Percentiles rank a stretch among this genome's conserved stretches.
phyloP scores from a whole-genome alignment of 1,140 invertebrate genomes.

The Macrobrachium nipponense region DNA sequence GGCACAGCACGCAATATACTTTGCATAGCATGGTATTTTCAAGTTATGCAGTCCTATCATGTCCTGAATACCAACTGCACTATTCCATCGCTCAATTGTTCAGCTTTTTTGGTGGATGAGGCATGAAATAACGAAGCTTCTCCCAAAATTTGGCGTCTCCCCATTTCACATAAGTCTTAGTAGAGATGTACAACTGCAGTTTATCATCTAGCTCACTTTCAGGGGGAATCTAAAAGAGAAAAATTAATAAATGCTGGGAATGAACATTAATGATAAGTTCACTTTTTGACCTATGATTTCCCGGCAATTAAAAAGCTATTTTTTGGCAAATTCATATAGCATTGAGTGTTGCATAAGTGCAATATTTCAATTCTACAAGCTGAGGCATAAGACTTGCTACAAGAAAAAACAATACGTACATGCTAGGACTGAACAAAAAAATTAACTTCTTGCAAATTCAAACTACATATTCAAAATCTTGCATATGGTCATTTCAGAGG shows the following conservation, averaged over 20 bases:
- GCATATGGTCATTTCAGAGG: too few relatives aligned
- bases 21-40: too few relatives aligned
- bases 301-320: not conserved
- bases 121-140: constrained; percentile 52
- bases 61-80: not conserved
- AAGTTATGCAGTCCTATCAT: not conserved
- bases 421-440: too few relatives aligned
- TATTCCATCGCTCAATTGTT: too few relatives aligned
- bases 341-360: too few relatives aligned
- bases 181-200: constrained; percentile 44
- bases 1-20: too few relatives aligned
- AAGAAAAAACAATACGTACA: too few relatives aligned
- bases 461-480: not conserved
- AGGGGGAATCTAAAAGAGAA: constrained; percentile 33
- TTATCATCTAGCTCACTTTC: constrained; percentile 51
- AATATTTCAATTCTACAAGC: too few relatives aligned
- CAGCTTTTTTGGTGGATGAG: constrained; percentile 43
- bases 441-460: not conserved
- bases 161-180: constrained; percentile 48
- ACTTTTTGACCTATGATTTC: not conserved
- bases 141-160: constrained; percentile 55
- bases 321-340: not conserved
- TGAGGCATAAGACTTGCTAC: too few relatives aligned
- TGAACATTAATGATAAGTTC: not conserved
- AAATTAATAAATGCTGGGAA: not conserved